Evolutionary conservation across 2,888 invertebrate species (phyloP), one percentile per base, ranked within the genome.

Genomic region (Tenthredo distinguenda): DNA sequence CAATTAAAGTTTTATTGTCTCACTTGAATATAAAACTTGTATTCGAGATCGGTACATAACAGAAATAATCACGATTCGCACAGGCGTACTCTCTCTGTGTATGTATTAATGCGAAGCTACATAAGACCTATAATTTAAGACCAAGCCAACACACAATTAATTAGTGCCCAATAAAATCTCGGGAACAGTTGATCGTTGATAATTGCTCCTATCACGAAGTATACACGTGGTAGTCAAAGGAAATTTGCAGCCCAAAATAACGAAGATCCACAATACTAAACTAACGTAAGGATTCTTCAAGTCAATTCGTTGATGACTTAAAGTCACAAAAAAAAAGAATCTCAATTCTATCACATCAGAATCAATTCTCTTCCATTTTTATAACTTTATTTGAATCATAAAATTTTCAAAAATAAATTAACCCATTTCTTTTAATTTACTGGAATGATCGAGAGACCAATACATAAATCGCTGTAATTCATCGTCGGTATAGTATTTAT

Each of bases 91-190:
- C 55, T 55, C 55, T 55, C n/a, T n/a, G 55, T 55, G 55, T 55
- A n/a, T 15, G 18, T 10, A 21, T 62, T 31, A 62, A 62, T 26
- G 26, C 26, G 26, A 31, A 62, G 21, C 37, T 37, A 31, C 71
- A 34, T 71, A 31, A 26, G 34, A 71, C 12, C 43, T 43, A n/a
- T 43, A 74, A 74, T 74, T 43, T 43, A 21, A 43, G 72, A 43
- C 72, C 43, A 43, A 43, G 4, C 18, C 10, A 37, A 37, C 18
- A 74, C 15, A 68, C 34, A 68, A 26, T 68, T 68, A 68, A 43
- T 74, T 74, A 43, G 21, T 10, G 72, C n/a, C n/a, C 72, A 74
- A 74, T 71, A 74, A 74, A 74, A 74, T 74, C 72, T 43, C 72
- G 31, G 21, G 43, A 26, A 43, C 21, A 74, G 43, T 31, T 43